These are phyloP conservation scores for Schrankia costaestrigalis DNA, from an alignment of 2,888 invertebrate species.

Conservation along the genomic window DNA sequence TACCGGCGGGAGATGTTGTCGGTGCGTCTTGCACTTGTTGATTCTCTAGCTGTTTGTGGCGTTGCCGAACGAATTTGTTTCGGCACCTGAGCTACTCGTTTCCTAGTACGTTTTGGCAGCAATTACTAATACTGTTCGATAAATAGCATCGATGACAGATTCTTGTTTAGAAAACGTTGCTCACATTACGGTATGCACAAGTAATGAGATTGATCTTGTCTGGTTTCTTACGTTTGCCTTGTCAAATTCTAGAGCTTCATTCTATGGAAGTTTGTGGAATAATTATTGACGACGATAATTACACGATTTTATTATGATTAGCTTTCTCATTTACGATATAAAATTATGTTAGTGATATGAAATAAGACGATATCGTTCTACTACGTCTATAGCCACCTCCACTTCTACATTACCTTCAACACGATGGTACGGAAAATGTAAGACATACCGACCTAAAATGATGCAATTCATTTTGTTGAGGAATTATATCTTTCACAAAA, in stretches of 20 bases:
- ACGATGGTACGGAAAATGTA: too few relatives aligned
- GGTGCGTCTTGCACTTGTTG: slow-evolving; percentile 56
- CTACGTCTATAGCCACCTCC: too few relatives aligned
- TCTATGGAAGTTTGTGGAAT: too few relatives aligned
- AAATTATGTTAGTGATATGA: too few relatives aligned
- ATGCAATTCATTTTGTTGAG: too few relatives aligned
- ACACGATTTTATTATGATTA: too few relatives aligned
- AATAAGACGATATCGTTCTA: too few relatives aligned
- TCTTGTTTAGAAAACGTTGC: slow-evolving; percentile 14
- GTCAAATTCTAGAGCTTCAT: slow-evolving; percentile 2
- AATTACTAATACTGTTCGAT: slow-evolving; percentile 21
- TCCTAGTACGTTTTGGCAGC: slow-evolving; percentile 25
- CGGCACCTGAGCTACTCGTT: slow-evolving; percentile 21
- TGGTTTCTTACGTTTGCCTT: slow-evolving; percentile 3
- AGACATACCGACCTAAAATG: too few relatives aligned
- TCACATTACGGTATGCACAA: slow-evolving; percentile 10
- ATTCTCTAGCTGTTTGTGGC: slow-evolving; percentile 31
- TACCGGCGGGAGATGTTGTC: slow-evolving; percentile 49
- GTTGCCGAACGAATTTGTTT: slow-evolving; percentile 20
- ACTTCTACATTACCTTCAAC: too few relatives aligned
- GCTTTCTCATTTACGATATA: too few relatives aligned
- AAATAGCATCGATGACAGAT: slow-evolving; percentile 12
- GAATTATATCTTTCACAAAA: too few relatives aligned
- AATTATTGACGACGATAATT: too few relatives aligned
- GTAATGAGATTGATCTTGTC: slow-evolving; percentile 10